These are phyloP conservation scores for Clinocottus analis DNA, from an alignment of 2,113 vertebrate species.

Conservation along the genomic window DNA sequence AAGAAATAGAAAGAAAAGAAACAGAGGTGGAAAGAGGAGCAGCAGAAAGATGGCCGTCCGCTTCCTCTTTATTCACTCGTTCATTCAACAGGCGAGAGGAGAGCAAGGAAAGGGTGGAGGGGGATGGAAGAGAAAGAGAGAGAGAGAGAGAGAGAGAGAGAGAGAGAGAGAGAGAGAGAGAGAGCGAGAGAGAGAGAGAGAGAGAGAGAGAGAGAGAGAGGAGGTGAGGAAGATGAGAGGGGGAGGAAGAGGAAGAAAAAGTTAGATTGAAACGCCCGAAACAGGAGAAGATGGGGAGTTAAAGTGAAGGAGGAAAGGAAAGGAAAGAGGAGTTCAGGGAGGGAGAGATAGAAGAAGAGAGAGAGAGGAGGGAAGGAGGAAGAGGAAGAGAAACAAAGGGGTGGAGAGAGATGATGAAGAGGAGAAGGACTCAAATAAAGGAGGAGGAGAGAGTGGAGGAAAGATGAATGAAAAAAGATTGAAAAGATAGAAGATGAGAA, in stretches of 20 bases:
- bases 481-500: neutral
- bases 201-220: no score
- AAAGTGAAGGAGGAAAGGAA: neutral
- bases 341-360: neutral
- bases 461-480: no score
- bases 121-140: neutral
- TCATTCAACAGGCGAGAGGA: slow-evolving; percentile 49
- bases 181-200: no score
- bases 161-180: no score
- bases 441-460: no score
- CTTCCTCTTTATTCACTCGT: slow-evolving; percentile 20
- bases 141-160: no score
- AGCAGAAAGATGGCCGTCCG: neutral
- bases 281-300: no score
- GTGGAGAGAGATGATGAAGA: neutral
- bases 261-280: neutral
- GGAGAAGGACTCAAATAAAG: neutral
- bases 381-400: neutral
- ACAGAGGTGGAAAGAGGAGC: neutral
- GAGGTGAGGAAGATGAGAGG: neutral
- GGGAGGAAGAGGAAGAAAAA: neutral
- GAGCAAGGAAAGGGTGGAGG: neutral
- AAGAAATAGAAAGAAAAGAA: neutral
- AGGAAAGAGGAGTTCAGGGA: neutral
- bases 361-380: neutral